These are phyloP conservation scores for Forbesichthys papilliferus DNA, from an alignment of 2,113 vertebrate genomes.

Conservation along the genomic window DNA sequence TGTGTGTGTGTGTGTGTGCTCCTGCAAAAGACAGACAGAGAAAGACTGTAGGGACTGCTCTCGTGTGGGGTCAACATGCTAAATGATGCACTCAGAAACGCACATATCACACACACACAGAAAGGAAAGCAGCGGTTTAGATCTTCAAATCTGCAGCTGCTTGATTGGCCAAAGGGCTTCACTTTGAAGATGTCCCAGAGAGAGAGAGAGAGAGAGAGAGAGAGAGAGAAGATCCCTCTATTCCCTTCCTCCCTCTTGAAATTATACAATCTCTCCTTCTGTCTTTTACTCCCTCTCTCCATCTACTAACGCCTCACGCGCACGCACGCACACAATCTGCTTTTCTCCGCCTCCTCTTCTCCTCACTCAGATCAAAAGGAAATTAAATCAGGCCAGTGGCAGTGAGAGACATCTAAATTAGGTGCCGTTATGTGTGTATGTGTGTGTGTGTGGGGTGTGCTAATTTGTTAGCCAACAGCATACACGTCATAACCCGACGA, in stretches of 20 bases:
- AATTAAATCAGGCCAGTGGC: no score
- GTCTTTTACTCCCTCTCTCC: neutral
- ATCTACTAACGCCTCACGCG: neutral
- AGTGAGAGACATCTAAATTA: no score
- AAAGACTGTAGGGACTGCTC: neutral
- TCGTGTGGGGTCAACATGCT: slow-evolving; percentile 44
- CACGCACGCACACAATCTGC: neutral
- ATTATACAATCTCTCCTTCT: neutral
- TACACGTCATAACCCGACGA: no score
- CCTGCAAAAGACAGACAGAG: neutral
- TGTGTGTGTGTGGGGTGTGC: no score
- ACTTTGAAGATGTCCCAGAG: slow-evolving; percentile 67
- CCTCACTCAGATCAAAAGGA: no score
- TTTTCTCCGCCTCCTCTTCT: neutral
- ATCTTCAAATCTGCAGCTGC: slow-evolving; percentile 41
- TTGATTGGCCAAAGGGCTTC: slow-evolving; percentile 63
- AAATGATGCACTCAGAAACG: slow-evolving; percentile 43
- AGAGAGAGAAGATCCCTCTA: neutral
- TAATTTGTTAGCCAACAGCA: no score
- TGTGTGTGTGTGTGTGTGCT: neutral
- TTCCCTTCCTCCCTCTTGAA: neutral
- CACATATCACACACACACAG: slow-evolving; percentile 20
- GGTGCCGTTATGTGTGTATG: no score
- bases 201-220: slow-evolving; percentile 12
- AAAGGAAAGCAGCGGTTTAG: slow-evolving; percentile 42